Evolutionary conservation across 2,113 vertebrate species (phyloP), one percentile per base, ranked within the genome.

Genomic region (Nothobranchius furzeri): DNA sequence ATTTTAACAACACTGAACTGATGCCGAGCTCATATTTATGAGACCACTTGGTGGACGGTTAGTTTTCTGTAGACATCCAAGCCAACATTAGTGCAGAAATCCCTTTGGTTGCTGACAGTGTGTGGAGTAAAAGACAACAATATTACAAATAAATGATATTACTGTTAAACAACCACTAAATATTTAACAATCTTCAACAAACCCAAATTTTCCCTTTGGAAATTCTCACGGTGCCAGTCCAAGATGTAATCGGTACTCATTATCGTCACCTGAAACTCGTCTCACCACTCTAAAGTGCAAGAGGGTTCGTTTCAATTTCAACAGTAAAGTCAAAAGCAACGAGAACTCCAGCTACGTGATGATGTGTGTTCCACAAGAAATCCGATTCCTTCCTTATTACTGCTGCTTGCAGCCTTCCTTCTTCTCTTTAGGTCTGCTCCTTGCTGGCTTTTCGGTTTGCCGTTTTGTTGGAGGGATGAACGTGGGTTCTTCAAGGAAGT

Each of bases 401-500:
- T 93, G 93, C 47, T 93, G 92, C 66, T 93, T 93, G 81, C 93
- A 93, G 45, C 84, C 92, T 77, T 94, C 92, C 65, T 92, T 93
- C 76, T 94, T 95, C 68, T 92, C 93, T 86, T 92, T 94, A 79
- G 92, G 45, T 89, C 94, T 95, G 3, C 64, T 60, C 2, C 79
- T 74, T 45, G 56, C 85, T 0, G 85, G 37, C 84, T 94, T 94
- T 30, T 94, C 92, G 0, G 74, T 63, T 37, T 88, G 93, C 12
- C 92, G 83, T 63, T 94, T 94, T 4, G 92, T 95, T 9, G 93
- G 94, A 0, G 90, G 89, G 50, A 94, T 88, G 73, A 94, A 93
- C 9, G 87, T 51, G 0, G 92, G 86, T 65, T 93, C 92, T 4
- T 91, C 91, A 0, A 88, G 76, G 46, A 89, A 85, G 65, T 90